Evolutionary conservation across 2,888 invertebrate genomes (phyloP), one percentile per base, ranked within the genome.

Genomic region (Acanthosepion lycidas): DNA sequence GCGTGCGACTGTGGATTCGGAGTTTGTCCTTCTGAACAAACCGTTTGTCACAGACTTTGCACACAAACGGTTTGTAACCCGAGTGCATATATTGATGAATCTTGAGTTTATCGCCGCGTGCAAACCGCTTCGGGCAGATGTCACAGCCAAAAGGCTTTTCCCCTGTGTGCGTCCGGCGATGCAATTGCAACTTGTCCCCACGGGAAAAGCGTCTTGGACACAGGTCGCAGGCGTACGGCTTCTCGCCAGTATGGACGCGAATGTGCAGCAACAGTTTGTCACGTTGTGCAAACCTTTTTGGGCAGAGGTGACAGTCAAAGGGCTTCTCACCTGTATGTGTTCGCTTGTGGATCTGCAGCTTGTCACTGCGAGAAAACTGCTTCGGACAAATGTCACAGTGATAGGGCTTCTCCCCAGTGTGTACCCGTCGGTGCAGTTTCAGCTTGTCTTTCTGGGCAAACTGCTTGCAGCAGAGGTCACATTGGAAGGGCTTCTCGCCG

Each of bases 141-240:
- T n/a, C n/a, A 33, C 78, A 78, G 12, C 78, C 78, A 15, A 78
- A 78, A 78, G 78, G 78, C n/a, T 78, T 78, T n/a, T 78, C 78
- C n/a, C 78, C 78, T 12, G 78, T 78, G 33, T 78, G 78, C 78
- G 78, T 78, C 78, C 78, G 78, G 78, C 78, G 78, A n/a, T 78
- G 78, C 78, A 78, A n/a, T n/a, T 78, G 78, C 78, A 78, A 78
- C 78, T 78, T 78, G 78, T 78, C 78, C 78, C 78, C 78, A 78
- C 78, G 78, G n/a, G 78, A 78, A n/a, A 78, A 78, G 33, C 78
- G 78, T 78, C 78, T 78, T 78, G 78, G 78, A 33, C 78, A 78
- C 78, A 78, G 78, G 78, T 78, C 78, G 33, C 78, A 78, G 78
- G n/a, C n/a, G 78, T 78, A 78, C 78, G 78, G 78, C 78, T 78